A percentile compares a stretch with the other conserved stretches of the same genome.
Conservation (phyloP, 2,113 vertebrate species). For the Dascyllus trimaculatus region DNA sequence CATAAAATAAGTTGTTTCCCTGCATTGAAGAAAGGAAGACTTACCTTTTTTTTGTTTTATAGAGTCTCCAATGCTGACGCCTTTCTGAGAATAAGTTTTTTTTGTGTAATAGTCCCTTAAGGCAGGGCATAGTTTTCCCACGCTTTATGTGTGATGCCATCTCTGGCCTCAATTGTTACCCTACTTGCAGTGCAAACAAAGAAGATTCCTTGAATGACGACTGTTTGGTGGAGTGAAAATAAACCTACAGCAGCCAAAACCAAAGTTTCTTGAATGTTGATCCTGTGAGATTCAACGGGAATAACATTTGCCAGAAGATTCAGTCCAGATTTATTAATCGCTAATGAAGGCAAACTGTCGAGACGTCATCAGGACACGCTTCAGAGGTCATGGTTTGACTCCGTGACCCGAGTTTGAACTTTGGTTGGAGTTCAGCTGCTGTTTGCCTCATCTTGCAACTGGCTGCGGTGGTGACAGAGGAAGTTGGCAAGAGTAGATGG, state of each 20-base stretch:
- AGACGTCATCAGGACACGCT: neutral
- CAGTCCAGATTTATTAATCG: neutral
- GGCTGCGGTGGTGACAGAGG: conserved; percentile 49
- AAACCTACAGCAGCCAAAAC: neutral
- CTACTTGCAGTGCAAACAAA: too few relatives aligned
- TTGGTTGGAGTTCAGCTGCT: conserved; percentile 15
- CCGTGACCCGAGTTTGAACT: conserved; percentile 62
- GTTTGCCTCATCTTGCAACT: conserved; percentile 39
- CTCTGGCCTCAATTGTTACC: too few relatives aligned
- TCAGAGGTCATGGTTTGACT: conserved; percentile 7
- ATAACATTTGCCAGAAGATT: conserved; percentile 2
- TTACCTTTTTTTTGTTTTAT: too few relatives aligned
- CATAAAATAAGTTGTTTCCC: too few relatives aligned
- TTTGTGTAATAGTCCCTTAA: too few relatives aligned
- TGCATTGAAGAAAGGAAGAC: too few relatives aligned
- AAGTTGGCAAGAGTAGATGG: conserved; percentile 53
- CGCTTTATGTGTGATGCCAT: too few relatives aligned
- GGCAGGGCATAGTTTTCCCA: too few relatives aligned
- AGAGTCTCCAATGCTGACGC: too few relatives aligned
- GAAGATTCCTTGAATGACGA: neutral
- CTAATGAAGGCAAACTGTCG: neutral
- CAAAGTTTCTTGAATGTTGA: neutral
- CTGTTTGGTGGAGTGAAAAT: neutral
- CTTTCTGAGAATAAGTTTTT: too few relatives aligned
- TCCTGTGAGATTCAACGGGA: neutral